phyloP scores from a whole-genome alignment of 35 echinoderm and acorn worm genomes.

The Ophiothrix spiculata region DNA sequence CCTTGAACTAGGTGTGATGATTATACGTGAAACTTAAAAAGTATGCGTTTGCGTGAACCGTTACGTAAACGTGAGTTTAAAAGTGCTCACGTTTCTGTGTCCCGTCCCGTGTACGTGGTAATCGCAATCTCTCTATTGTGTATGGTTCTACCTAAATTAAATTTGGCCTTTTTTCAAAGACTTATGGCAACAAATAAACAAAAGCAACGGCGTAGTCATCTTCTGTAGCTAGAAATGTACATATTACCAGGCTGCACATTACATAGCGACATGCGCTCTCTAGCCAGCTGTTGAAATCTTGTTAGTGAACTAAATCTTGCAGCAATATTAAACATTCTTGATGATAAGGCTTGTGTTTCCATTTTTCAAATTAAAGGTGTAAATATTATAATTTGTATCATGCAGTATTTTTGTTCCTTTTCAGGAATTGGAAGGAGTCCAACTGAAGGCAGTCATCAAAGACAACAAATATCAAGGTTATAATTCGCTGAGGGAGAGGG shows the following conservation, averaged over 20 bases:
- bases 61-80: too few species aligned
- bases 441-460: slow-evolving; percentile 50
- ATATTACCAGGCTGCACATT: background rate
- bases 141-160: too few species aligned
- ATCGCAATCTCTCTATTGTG: too few species aligned
- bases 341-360: background rate
- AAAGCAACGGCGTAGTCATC: too few species aligned
- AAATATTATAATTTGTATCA: background rate
- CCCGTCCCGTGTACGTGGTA: too few species aligned
- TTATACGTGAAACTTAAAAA: too few species aligned
- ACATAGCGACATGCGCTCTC: background rate
- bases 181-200: too few species aligned
- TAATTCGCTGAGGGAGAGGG: slow-evolving; percentile 83
- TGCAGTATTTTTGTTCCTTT: slow-evolving; percentile 8
- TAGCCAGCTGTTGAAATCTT: background rate
- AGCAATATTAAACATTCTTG: background rate
- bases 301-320: background rate
- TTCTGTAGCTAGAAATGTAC: background rate
- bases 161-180: too few species aligned
- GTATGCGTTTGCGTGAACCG: too few species aligned
- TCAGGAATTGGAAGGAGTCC: slow-evolving; percentile 44
- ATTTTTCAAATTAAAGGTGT: background rate
- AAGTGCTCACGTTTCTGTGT: too few species aligned
- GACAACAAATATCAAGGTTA: slow-evolving; percentile 57
- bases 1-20: too few species aligned